A percentile compares a stretch with the other conserved stretches of the same genome.
phyloP scores from a whole-genome alignment of 2,888 invertebrate genomes.

The Drosophila vallismaia region DNA sequence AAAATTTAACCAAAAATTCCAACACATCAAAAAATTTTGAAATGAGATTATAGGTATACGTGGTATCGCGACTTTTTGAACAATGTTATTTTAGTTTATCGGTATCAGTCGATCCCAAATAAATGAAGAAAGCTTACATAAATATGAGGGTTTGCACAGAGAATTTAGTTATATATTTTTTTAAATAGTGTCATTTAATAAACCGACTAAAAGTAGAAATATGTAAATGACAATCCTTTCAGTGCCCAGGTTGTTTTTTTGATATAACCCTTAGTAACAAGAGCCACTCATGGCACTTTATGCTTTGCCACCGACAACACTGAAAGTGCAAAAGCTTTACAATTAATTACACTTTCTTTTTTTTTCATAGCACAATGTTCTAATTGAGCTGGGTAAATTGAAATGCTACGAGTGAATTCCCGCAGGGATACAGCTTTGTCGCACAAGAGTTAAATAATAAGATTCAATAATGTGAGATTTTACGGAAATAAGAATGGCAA shows the following conservation, averaged over 20 bases:
- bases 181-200: not conserved
- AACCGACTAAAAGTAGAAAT: not conserved
- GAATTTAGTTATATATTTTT: not conserved
- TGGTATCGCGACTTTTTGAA: not conserved
- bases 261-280: not conserved
- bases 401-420: too few relatives aligned
- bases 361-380: too few relatives aligned
- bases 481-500: too few relatives aligned
- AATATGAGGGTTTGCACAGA: not conserved
- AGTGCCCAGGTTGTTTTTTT: not conserved
- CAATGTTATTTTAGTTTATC: not conserved
- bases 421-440: too few relatives aligned
- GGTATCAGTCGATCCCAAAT: not conserved
- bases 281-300: too few relatives aligned
- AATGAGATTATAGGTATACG: not conserved
- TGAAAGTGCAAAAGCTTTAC: too few relatives aligned
- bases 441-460: too few relatives aligned
- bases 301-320: too few relatives aligned
- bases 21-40: not conserved
- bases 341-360: too few relatives aligned
- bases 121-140: not conserved
- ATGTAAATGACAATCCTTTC: not conserved
- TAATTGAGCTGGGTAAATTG: too few relatives aligned
- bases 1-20: slow-evolving; percentile 18
- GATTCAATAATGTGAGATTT: too few relatives aligned